These are phyloP conservation scores for Prunella strophiata DNA, from an alignment of 2,797 vertebrate genomes.

Conservation along the genomic window DNA sequence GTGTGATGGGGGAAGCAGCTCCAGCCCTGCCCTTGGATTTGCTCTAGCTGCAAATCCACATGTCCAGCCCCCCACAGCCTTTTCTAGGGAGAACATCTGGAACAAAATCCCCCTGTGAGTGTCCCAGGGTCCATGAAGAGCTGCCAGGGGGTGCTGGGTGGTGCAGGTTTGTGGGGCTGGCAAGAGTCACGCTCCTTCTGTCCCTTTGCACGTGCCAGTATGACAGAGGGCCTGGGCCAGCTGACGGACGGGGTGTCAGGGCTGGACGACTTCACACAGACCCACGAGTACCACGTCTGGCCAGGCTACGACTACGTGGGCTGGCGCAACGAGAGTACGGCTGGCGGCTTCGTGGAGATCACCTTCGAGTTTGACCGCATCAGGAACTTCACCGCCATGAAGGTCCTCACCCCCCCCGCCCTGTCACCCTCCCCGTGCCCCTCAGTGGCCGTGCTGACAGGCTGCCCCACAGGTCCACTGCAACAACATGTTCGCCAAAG, in stretches of 20 bases:
- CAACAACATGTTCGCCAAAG: conserved; percentile 93
- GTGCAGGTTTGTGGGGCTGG: not conserved
- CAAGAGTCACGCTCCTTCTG: not conserved
- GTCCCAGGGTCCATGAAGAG: not conserved
- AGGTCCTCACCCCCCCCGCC: conserved; percentile 71
- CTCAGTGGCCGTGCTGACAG: accelerated
- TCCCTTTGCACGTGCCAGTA: conserved; percentile 73
- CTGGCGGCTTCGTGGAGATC: conserved; percentile 89
- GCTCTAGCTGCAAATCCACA: no score
- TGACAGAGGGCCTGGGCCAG: conserved; percentile 97
- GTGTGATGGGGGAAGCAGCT: not conserved
- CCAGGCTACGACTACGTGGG: conserved; percentile 96
- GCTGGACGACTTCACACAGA: conserved; percentile 90
- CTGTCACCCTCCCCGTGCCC: accelerated
- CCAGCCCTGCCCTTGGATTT: not conserved
- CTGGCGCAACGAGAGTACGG: conserved; percentile 91
- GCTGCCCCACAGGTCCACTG: conserved; percentile 88
- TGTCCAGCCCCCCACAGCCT: not conserved
- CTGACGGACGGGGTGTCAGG: conserved; percentile 93
- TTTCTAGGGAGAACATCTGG: not conserved
- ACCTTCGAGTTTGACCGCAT: conserved; percentile 95
- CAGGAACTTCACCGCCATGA: conserved; percentile 97
- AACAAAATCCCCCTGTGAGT: not conserved
- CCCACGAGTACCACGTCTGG: conserved; percentile 92
- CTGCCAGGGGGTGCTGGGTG: not conserved